Base-by-base conservation (phyloP, 2,888 invertebrate species). In the Zelleria hepariella region DNA sequence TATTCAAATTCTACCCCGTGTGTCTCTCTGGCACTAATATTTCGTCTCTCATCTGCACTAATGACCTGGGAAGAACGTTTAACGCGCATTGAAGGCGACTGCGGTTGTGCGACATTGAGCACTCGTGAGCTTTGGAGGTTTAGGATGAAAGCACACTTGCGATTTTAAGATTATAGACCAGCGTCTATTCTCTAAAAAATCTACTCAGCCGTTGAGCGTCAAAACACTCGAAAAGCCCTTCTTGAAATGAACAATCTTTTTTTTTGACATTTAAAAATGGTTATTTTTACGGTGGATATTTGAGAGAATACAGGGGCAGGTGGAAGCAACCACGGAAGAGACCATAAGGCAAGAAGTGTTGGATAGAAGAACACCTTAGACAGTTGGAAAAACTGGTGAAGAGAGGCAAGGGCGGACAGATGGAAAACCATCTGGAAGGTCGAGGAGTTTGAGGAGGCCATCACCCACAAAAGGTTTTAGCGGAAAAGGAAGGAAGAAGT, bases 51-150 rank as follows among this genome's bases (percentile, higher is more conserved):
- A 27, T 57, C 48, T 53, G 24, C 65, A 60, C 74, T 84, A 85
- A 85, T 85, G 83, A 80, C 73, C 64, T 79, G 82, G 82, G 82
- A 76, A 80, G 78, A 84, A 75, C 82, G 78, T 84, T 85, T 85
- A 81, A 66, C 67, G 60, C 61, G 27, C 62, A 67, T 51, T 21
- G 20, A 23, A 51, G 23, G 20, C 8, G 51, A 21, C 51, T 51
- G 51, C 20, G 51, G 51, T 51, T 10, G 51, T 51, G 51, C 23
- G 51, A 51, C 51, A 51, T 51, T 51, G 51, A 51, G 23, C 20
- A 20, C 51, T 21, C 23, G 20, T 51, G 20, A 23, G 51, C 21
- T 51, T 51, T 8, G 20, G 20, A n/a, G 51, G 51, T 20, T 51
- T 51, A 51, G 21, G 51, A 20, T 10, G 51, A 8, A 8, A 10